Conservation (phyloP, 2,113 vertebrate species). For the Myotis davidii region DNA sequence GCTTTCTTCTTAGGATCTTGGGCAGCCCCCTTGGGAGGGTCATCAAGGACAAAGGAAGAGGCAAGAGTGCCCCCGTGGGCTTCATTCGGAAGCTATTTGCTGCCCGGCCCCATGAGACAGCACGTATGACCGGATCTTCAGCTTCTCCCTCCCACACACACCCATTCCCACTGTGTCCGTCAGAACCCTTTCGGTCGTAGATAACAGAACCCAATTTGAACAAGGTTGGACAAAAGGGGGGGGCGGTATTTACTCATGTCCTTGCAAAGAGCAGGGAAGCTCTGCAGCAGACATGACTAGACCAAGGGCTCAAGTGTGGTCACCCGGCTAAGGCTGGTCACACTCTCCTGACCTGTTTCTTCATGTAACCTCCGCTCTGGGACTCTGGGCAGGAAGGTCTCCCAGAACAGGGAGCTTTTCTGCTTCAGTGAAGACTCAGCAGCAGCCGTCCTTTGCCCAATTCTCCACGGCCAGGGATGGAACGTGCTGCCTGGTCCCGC, state of each 20-base stretch:
- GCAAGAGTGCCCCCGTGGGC: background rate
- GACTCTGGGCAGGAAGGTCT: background rate
- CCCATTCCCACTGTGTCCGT: background rate
- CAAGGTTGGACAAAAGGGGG: background rate
- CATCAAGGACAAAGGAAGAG: background rate
- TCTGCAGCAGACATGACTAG: background rate
- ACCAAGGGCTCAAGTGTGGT: background rate
- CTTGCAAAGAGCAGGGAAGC: background rate
- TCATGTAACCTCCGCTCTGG: background rate
- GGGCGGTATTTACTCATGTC: background rate
- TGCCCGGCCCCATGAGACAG: background rate
- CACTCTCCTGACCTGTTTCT: background rate
- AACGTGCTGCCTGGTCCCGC: rapidly evolving
- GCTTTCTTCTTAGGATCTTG: background rate
- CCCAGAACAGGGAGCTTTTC: background rate
- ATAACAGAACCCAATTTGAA: background rate
- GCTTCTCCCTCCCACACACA: background rate
- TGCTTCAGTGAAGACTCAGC: background rate
- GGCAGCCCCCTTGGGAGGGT: background rate
- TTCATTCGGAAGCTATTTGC: background rate
- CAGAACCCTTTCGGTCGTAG: background rate
- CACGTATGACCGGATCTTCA: background rate
- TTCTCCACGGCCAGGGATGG: background rate
- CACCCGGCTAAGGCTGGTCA: background rate
- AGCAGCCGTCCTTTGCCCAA: background rate